These are phyloP conservation scores for Anoura caudifer DNA, from an alignment of 2,113 vertebrate species.

Conservation along the genomic window DNA sequence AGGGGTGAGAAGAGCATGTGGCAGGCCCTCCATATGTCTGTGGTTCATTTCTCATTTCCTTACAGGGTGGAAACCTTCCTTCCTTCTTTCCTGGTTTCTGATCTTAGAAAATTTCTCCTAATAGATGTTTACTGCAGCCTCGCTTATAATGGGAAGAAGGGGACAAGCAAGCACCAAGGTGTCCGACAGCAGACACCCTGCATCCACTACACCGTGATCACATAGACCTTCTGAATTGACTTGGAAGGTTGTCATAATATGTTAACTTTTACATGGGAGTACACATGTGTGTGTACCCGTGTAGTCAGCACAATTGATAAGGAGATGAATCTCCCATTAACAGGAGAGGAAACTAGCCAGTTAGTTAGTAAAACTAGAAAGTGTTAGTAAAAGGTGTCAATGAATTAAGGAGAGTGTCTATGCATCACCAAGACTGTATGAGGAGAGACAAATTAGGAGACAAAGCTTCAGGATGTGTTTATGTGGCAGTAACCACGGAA, in stretches of 20 bases:
- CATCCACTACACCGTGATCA: not conserved
- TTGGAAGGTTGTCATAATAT: not conserved
- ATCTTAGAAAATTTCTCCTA: not conserved
- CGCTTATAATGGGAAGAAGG: not conserved
- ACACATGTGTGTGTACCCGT: not conserved
- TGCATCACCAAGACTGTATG: not conserved
- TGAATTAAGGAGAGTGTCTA: not conserved
- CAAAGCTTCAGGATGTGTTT: not conserved
- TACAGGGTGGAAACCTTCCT: not conserved
- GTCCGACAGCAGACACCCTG: not conserved
- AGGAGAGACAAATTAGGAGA: not conserved
- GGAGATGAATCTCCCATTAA: not conserved
- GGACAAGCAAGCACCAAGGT: not conserved
- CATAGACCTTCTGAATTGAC: not conserved
- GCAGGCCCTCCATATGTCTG: not conserved
- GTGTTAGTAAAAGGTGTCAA: not conserved
- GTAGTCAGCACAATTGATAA: not conserved
- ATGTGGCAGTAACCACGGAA: accelerated
- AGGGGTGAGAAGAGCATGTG: too few relatives aligned
- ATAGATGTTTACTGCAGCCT: not conserved
- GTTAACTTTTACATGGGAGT: not conserved
- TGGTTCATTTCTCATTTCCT: not conserved
- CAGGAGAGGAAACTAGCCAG: not conserved
- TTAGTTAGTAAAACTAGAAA: not conserved
- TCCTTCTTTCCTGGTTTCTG: not conserved